A percentile compares a stretch with the other conserved stretches of the same genome.
Evolutionary conservation across 2,888 invertebrate genomes (phyloP).

Genomic region (Deilephila elpenor): DNA sequence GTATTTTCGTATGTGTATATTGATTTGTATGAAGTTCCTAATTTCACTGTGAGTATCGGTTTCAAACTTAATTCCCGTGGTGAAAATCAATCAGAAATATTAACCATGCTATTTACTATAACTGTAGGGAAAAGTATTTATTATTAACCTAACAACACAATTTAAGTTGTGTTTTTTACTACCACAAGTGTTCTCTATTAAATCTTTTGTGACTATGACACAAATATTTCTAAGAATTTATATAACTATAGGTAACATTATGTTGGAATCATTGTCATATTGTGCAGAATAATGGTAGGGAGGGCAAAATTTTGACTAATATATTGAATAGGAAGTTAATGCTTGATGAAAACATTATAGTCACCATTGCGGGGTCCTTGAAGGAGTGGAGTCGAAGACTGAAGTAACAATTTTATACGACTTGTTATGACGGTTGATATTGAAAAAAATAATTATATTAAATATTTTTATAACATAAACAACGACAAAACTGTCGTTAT

Average conservation of each 20-base stretch:
- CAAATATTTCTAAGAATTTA: constrained; percentile 22
- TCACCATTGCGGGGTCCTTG: constrained; percentile 20
- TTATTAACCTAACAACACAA: constrained; percentile 8
- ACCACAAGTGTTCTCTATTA: constrained; percentile 20
- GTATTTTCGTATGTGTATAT: constrained; percentile 10
- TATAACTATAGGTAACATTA: constrained; percentile 9
- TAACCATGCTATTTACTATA: neutral
- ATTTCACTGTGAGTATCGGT: neutral
- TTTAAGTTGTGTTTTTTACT: constrained; percentile 11
- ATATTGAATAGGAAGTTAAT: constrained; percentile 12
- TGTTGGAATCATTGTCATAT: constrained; percentile 3
- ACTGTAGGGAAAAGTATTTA: neutral
- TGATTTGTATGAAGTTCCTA: neutral
- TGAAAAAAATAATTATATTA: constrained; percentile 13
- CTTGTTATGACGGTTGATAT: constrained; percentile 20
- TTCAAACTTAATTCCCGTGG: constrained; percentile 1
- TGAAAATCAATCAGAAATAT: neutral
- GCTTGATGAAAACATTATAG: constrained; percentile 18
- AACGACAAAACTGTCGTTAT: constrained; percentile 9
- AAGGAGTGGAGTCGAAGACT: constrained; percentile 14
- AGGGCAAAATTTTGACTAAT: constrained; percentile 9
- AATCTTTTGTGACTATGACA: constrained; percentile 17
- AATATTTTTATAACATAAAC: constrained; percentile 22
- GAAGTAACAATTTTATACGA: constrained; percentile 26
- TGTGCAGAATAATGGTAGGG: neutral